Evolutionary conservation across 1,140 invertebrate genomes (phyloP), one percentile per base, ranked within the genome.

Genomic region (Vollenhovia emeryi): DNA sequence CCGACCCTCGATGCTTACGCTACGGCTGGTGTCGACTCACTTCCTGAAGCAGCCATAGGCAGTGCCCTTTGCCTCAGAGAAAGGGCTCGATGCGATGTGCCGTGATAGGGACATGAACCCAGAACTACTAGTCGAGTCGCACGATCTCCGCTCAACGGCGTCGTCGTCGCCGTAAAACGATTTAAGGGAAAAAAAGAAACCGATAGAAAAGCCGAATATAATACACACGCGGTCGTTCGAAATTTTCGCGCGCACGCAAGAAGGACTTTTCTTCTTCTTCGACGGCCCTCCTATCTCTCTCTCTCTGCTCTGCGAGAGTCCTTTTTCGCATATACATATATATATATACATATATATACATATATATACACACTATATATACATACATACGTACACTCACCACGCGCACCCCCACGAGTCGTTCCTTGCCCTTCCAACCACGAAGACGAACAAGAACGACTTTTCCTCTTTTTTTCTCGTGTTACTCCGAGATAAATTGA

Each of bases 1-100:
- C 74, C 85, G 91, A 91, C 93, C 91, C 91, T 93, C 94, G 93
- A 98, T 98, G 97, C 97, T 98, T 96, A 98, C 97, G 95, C 97
- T 98, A 96, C 97, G 97, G 95, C 96, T 98, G 93, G 97, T 98
- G 83, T 97, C 97, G 92, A 98, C 97, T 94, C 97, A 98, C 94
- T 98, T 98, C 94, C 95, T 98, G 95, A 98, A 98, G 95, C 97
- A 98, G 95, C 97, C 97, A 96, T 98, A 97, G 96, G 95, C 94
- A 94, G 91, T 91, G 90, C 93, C 92, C 93, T 92, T 92, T 84
- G 93, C 93, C 93, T 93, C 79, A 87, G 85, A 91, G 92, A 91
- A 92, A 89, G 90, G 92, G 90, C 85, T 90, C 76, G 86, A 92
- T 87, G 88, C 89, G 94, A 97, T 97, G 97, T 97, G 96, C 95